These are phyloP conservation scores for Alviniconcha strummeri DNA, from an alignment of 2,888 invertebrate genomes.

Conservation along the genomic window DNA sequence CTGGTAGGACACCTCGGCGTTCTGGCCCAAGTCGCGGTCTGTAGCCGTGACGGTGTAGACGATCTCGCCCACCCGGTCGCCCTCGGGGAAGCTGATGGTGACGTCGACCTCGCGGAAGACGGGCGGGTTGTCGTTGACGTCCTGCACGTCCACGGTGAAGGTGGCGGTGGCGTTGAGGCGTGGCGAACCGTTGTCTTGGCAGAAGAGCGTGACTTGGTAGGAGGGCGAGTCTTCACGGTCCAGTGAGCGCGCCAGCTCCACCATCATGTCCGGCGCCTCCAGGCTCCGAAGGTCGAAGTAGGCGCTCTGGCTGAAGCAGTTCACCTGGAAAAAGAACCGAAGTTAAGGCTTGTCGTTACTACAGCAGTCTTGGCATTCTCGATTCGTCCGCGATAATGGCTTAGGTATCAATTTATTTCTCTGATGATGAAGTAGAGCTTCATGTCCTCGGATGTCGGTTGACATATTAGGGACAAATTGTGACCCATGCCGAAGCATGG, in stretches of 20 bases:
- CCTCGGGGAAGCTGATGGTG: constrained; percentile 57
- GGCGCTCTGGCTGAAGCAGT: constrained; percentile 41
- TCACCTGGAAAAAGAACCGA: constrained; percentile 4
- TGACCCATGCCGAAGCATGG: no score
- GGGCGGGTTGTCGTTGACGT: constrained; percentile 68
- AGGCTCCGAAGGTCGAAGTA: constrained; percentile 38
- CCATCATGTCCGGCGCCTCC: constrained; percentile 42
- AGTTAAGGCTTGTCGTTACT: no score
- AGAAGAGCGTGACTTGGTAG: constrained; percentile 58
- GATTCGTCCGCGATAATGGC: no score
- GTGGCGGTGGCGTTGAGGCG: constrained; percentile 50
- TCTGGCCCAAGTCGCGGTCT: constrained; percentile 60
- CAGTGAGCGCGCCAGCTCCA: constrained; percentile 54
- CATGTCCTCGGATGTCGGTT: no score
- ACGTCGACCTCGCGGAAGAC: constrained; percentile 53
- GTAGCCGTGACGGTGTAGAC: constrained; percentile 59
- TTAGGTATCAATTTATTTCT: no score
- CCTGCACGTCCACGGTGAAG: constrained; percentile 59
- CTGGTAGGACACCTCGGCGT: constrained; percentile 53
- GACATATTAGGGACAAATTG: no score
- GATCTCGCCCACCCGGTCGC: constrained; percentile 57
- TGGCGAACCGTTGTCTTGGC: constrained; percentile 64
- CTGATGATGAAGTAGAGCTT: no score
- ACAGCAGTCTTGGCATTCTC: no score
- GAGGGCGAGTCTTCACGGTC: constrained; percentile 59